Base-by-base conservation (phyloP, 2,797 vertebrate genomes). In the Austrolebias charrua region DNA sequence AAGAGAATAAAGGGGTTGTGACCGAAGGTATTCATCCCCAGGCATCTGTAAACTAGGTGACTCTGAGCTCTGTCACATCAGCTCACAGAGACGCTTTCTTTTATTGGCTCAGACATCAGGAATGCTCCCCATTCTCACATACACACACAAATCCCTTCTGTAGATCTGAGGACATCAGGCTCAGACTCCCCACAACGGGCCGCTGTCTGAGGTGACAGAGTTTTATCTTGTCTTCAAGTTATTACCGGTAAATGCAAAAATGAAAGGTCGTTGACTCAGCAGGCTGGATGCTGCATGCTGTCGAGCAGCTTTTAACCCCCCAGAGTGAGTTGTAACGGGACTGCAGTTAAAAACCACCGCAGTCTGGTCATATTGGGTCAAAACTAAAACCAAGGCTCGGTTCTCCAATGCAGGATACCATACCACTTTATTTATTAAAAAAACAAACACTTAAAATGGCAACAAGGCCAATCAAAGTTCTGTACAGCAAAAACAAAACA, bases 1-100 rank as follows among this genome's bases (percentile, higher is more conserved):
- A 42, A 58, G 57, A 59, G 57, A 71, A 68, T 64, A 53, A 80
- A 79, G 48, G 14, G 33, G 16, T 52, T 61, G 70, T 73, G 81
- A 79, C 76, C 83, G 76, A 66, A 66, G 71, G 57, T 71, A 67
- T 79, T 78, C 70, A 70, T 80, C 76, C 69, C 59, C 19, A 18
- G 62, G 60, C 68, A 65, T 72, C 63, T 63, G 75, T 72, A 77
- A 78, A 78, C 63, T 24, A 69, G 71, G 40, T 48, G 43, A 69
- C 71, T 68, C 68, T 33, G 67, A 65, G 63, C 64, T 59, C 70
- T 6, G 46, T 77, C 78, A 70, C 71, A 70, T 71, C 66, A 66
- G 48, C 56, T 75, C 19, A 29, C 45, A 47, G 43, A 70, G 31
- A 57, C 18, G 16, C 44, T 55, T 33, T 55, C 51, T 47, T 64